Percentiles rank a stretch among this genome's conserved stretches.
Evolutionary conservation across 92 coral and sea anemone species (phyloP).

Genomic region (Epizoanthus illoricatus): DNA sequence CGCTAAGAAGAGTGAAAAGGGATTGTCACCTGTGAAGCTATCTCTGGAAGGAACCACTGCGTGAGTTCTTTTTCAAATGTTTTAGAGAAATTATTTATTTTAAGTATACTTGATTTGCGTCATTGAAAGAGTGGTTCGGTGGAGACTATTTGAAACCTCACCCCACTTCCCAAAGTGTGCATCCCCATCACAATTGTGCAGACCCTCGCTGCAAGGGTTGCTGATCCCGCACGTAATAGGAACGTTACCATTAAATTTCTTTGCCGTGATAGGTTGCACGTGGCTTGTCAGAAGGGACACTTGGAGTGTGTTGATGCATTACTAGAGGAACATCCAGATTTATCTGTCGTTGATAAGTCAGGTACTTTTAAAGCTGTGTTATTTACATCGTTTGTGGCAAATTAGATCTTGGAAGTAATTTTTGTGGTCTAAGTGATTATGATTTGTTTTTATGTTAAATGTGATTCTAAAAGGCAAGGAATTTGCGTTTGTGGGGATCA

Average conservation of each 20-base stretch:
- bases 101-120: background rate
- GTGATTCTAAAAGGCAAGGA: no score
- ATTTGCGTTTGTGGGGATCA: no score
- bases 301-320: conserved; percentile 78
- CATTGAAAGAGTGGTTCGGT: no score
- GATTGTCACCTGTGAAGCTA: conserved; percentile 76
- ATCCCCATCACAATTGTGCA: background rate
- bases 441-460: no score
- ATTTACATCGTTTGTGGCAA: background rate
- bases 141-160: background rate
- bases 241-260: background rate
- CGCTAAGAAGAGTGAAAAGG: conserved; percentile 56
- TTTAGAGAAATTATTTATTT: background rate
- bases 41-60: conserved; percentile 85
- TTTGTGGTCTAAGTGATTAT: no score
- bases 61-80: conserved; percentile 49
- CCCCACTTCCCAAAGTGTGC: background rate
- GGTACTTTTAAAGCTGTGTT: conserved; percentile 42
- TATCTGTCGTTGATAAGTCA: conserved; percentile 77
- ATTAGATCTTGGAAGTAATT: background rate
- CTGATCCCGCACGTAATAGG: no score
- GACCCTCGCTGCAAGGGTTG: background rate
- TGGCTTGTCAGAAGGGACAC: conserved; percentile 78
- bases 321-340: conserved; percentile 76
- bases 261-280: conserved; percentile 61